Evolutionary conservation across 2,797 vertebrate species (phyloP).

Genomic region (Phrynocephalus forsythii): DNA sequence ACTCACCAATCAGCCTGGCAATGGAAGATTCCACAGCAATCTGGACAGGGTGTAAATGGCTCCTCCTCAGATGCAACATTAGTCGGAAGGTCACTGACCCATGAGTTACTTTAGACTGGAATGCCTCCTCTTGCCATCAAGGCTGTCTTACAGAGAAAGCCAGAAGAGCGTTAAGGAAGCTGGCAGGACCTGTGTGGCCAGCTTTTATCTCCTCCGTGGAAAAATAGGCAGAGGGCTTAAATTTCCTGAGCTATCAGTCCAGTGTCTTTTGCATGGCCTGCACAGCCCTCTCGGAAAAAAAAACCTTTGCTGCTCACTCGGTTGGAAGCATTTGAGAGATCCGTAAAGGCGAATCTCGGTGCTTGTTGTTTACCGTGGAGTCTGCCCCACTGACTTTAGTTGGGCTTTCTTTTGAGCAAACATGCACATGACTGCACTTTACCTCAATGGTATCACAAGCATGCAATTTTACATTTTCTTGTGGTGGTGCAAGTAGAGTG

Average conservation of each 20-base stretch:
- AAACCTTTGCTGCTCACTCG: neutral
- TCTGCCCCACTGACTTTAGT: neutral
- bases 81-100: slow-evolving; percentile 1
- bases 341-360: no score
- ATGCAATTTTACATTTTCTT: neutral
- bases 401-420: neutral
- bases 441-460: neutral
- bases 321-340: neutral
- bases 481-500: neutral
- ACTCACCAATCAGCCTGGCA: neutral
- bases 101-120: slow-evolving; percentile 40
- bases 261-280: neutral
- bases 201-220: slow-evolving; percentile 30
- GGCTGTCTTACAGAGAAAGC: rapidly evolving
- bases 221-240: slow-evolving; percentile 31
- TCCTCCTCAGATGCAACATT: neutral
- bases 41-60: neutral
- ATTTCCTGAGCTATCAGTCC: slow-evolving; percentile 5
- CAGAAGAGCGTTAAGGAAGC: neutral
- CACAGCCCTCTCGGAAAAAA: neutral
- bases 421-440: neutral
- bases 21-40: neutral
- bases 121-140: slow-evolving; percentile 16
- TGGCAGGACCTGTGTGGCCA: neutral
- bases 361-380: neutral